These are phyloP conservation scores for Octopus bimaculoides DNA, from an alignment of 1,140 invertebrate genomes.

Conservation along the genomic window DNA sequence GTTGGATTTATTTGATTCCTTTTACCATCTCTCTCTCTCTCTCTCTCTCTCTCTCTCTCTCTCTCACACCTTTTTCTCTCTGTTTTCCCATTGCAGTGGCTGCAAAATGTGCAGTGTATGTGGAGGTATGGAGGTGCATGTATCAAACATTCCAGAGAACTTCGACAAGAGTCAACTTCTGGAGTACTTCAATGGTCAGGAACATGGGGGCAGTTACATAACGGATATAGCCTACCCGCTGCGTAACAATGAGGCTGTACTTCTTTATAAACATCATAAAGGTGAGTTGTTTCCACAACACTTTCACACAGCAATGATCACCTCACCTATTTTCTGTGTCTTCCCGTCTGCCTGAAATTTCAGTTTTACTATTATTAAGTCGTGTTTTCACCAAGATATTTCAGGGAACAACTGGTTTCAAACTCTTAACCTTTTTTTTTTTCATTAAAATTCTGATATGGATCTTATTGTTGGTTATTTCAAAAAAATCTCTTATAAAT, in stretches of 20 bases:
- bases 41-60: not conserved
- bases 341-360: too few species aligned
- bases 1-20: not conserved
- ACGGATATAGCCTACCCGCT: constrained; percentile 3
- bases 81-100: not conserved
- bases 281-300: not conserved
- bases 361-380: too few species aligned
- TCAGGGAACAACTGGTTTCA: too few species aligned
- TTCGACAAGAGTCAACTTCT: not conserved
- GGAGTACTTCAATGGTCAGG: not conserved
- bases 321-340: too few species aligned
- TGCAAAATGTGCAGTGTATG: not conserved
- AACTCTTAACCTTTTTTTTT: too few species aligned
- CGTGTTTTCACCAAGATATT: too few species aligned
- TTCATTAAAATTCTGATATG: too few species aligned
- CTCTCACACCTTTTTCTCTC: not conserved
- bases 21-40: not conserved
- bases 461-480: too few species aligned
- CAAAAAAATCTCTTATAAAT: too few species aligned
- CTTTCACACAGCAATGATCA: too few species aligned
- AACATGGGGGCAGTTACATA: constrained; percentile 1
- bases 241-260: constrained; percentile 1
- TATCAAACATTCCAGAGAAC: constrained; percentile 1
- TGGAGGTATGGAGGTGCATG: constrained; percentile 5
- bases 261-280: not conserved